Percentiles rank a stretch among this genome's conserved stretches.
phyloP scores from a whole-genome alignment of 2,113 vertebrate species.

The Sorex araneus region DNA sequence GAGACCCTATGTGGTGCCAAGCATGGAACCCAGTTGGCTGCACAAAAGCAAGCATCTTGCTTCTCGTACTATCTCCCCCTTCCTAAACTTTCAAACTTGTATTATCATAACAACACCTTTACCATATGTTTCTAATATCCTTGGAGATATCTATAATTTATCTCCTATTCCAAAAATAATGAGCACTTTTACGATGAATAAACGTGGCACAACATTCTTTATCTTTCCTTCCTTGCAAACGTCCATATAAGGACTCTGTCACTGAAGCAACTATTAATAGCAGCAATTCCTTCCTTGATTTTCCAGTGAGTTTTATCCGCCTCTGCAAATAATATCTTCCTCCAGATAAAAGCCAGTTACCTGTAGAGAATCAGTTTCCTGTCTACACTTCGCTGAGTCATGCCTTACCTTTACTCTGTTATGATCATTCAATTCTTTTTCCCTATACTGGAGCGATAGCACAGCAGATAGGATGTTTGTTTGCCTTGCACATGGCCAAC shows the following conservation, averaged over 20 bases:
- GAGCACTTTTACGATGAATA: conserved; percentile 8
- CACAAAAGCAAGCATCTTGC: too few relatives aligned
- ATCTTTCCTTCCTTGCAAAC: conserved; percentile 60
- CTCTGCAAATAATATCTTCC: conserved; percentile 38
- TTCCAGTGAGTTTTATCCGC: conserved; percentile 49
- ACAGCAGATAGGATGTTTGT: too few relatives aligned
- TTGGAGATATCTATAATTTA: background rate
- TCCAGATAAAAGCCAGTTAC: conserved; percentile 70
- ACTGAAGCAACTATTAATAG: conserved; percentile 69
- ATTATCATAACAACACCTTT: background rate
- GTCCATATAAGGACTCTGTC: conserved; percentile 47
- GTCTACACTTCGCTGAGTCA: conserved; percentile 57
- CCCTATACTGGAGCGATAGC: too few relatives aligned
- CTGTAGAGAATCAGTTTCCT: conserved; percentile 76
- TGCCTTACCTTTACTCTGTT: background rate
- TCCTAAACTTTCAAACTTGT: too few relatives aligned
- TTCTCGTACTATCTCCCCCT: too few relatives aligned
- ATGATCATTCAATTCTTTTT: background rate
- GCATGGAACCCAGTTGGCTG: too few relatives aligned
- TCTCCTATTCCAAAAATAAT: conserved; percentile 72
- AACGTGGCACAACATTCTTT: conserved; percentile 28
- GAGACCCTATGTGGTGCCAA: too few relatives aligned
- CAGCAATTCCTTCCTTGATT: conserved; percentile 63
- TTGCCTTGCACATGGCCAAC: too few relatives aligned
- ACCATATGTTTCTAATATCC: background rate